phyloP scores from a whole-genome alignment of 2,888 invertebrate genomes.

The Imbricaverruca yamaguchii region DNA sequence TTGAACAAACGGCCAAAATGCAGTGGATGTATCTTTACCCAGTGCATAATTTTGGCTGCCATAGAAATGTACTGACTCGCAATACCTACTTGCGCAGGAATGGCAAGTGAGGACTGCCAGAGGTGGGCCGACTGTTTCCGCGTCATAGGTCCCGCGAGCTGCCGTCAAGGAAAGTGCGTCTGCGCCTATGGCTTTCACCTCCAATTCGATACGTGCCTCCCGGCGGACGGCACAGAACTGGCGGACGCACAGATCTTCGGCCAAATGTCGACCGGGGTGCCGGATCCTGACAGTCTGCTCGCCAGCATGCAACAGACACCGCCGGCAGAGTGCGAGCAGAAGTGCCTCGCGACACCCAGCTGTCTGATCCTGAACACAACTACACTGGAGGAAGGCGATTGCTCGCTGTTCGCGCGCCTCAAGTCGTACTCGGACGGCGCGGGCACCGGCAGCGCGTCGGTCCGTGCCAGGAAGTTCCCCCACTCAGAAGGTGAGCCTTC shows the following conservation, averaged over 20 bases:
- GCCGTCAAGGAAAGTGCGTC: background rate
- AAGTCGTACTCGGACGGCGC: background rate
- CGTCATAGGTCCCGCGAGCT: background rate
- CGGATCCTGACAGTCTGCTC: background rate
- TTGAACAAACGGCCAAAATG: too few relatives aligned
- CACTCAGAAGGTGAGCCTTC: background rate
- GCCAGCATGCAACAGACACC: too few relatives aligned
- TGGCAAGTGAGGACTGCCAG: too few relatives aligned
- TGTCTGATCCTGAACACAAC: background rate
- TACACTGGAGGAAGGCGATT: background rate
- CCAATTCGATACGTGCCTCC: background rate
- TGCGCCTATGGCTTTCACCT: background rate
- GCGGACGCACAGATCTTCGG: background rate
- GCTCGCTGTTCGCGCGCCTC: background rate
- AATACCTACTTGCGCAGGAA: too few relatives aligned
- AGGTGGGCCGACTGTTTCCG: background rate
- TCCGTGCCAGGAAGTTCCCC: background rate
- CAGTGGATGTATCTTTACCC: too few relatives aligned
- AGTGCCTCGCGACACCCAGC: background rate
- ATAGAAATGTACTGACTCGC: too few relatives aligned
- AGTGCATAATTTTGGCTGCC: too few relatives aligned
- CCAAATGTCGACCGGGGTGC: background rate
- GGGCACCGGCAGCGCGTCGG: background rate
- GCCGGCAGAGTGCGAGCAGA: background rate
- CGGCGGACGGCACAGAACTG: too few relatives aligned